Evolutionary conservation across 2,888 invertebrate species (phyloP).

Genomic region (Tachina fera): DNA sequence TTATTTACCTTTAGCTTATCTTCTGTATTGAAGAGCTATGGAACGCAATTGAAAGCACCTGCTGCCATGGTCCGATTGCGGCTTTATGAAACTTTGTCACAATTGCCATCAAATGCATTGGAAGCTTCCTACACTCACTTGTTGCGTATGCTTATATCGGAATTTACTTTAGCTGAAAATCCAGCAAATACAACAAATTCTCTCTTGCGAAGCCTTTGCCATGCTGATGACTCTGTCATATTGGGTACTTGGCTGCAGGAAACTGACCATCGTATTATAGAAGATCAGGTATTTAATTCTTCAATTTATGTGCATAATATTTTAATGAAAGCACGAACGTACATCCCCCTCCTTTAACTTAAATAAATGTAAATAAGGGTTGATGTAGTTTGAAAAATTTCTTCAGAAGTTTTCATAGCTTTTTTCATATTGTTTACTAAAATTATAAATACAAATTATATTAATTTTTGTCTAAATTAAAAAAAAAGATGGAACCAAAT

Average conservation of each 20-base stretch:
- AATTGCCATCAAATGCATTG: constrained; percentile 90
- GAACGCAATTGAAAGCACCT: constrained; percentile 96
- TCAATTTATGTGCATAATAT: background rate
- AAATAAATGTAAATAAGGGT: background rate
- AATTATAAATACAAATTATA: constrained; percentile 32
- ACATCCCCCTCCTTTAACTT: background rate
- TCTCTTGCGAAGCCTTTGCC: constrained; percentile 91
- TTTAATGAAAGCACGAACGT: background rate
- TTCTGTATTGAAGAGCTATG: constrained; percentile 93
- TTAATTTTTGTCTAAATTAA: constrained; percentile 23
- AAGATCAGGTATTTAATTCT: constrained; percentile 94
- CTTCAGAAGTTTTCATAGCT: background rate
- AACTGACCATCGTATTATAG: constrained; percentile 97
- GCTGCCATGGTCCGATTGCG: constrained; percentile 96
- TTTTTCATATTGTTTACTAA: background rate
- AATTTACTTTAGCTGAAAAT: constrained; percentile 97
- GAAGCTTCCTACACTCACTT: constrained; percentile 94
- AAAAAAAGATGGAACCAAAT: constrained; percentile 90
- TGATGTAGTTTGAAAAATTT: background rate
- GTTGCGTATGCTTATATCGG: constrained; percentile 95
- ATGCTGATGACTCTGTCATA: constrained; percentile 94
- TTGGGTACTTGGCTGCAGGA: constrained; percentile 98
- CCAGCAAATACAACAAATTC: constrained; percentile 95
- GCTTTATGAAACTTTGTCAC: constrained; percentile 93
- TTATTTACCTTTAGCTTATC: constrained; percentile 86